Base-by-base conservation (phyloP, 2,113 vertebrate species). In the Lates calcarifer region DNA sequence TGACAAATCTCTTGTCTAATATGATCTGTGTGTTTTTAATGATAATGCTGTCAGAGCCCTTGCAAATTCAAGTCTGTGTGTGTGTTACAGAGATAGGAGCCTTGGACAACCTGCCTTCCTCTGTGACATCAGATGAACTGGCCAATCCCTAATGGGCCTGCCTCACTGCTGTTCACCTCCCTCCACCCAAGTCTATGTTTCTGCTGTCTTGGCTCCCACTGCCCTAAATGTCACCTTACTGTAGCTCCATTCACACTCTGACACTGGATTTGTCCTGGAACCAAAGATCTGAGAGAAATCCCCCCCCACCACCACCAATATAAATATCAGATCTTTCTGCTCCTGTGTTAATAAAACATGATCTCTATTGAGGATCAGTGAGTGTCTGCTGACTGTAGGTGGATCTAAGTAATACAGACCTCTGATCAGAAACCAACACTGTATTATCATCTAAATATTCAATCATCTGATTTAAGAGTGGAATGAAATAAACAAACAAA, bases 61-160 rank as follows among this genome's bases (percentile, higher is more conserved):
- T 17, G 31, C 4, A 56, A 14, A 28, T 43, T 14, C 3, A 22
- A 10, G 5, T 82, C n/a, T n/a, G n/a, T n/a, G 31, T 67, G 24
- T 85, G 45, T 85, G 31, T 84, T 92, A 5, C 94, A 99, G 98
- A 98, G 81, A 78, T 95, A 6, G 96, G 97, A 55, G 95, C 93
- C 28, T 93, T 96, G 60, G 95, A 96, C 74, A 94, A 83, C 88
- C 78, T 97, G 88, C 87, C 93, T 26, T 82, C 93, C 15, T 84
- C 94, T 15, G 68, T 92, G 76, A 91, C 96, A 47, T 94, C 95
- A 86, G 96, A 98, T 35, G 97, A 97, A 90, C 29, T 90, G n/a
- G 93, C 88, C 77, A 94, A 93, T 74, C 86, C 95, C 74, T 97
- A 92, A 96, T 37, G 41, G 3, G 3, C 65, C 56, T 45, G 12